Base-by-base conservation (phyloP, 30 jellyfish, hydroid and myxozoan species). In the Nemopilema nomurai region DNA sequence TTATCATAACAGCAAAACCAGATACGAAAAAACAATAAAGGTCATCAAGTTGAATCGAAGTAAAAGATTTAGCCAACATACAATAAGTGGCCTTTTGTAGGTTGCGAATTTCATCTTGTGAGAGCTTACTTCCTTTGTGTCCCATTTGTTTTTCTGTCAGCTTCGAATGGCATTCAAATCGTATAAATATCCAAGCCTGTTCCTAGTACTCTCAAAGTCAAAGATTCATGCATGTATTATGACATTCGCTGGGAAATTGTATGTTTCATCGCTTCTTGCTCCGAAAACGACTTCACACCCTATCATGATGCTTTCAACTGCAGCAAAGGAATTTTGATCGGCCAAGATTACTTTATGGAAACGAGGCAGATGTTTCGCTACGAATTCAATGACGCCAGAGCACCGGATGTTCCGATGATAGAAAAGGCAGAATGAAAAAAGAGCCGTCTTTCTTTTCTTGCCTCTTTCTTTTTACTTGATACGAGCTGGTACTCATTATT, bases 61-160 rank as follows among this genome's bases (percentile, higher is more conserved):
- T 16, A 21, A 20, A 78, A 63, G 26, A 62, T 41, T 49, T 4
- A 68, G 30, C 25, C 53, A 21, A 83, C 96, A 80, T 84, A 92
- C 98, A 92, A 71, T 92, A 92, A 19, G 98, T 92, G 53, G 98
- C 98, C 74, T 92, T 92, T 77, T 92, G 98, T 80, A 92, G 90
- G 71, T 87, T 96, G 81, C 96, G 89, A 67, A 92, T 82, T 72
- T 92, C 98, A 17, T 92, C 98, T 78, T 83, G 98, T 16, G 97
- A 81, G 18, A 92, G 88, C 49, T 92, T 92, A 64, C 97, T 92
- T 67, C 98, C 98, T 82, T 92, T 92, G 84, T 89, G 97, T 32
- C 98, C 98, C 98, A 92, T 90, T 69, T 51, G 84, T 28, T 50
- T 33, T 51, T 30, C 28, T 71, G 28, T 71, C 81, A 22, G 33